Conservation (phyloP, 2,888 invertebrate genomes). For the Keiferia lycopersicella region DNA sequence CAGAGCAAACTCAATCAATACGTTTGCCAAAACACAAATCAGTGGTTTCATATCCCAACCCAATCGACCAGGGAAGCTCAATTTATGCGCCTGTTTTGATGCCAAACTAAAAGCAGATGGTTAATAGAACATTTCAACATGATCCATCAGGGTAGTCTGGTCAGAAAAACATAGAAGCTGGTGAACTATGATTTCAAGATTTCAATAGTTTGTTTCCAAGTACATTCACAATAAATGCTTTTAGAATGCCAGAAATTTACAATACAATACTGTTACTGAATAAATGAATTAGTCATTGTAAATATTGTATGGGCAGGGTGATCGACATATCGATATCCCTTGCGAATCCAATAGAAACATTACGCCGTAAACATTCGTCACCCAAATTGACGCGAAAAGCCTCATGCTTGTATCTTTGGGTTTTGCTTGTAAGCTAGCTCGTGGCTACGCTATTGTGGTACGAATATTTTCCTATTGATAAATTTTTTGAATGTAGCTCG, state of each 20-base stretch:
- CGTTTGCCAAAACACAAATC: conserved; percentile 8
- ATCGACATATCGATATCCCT: too few relatives aligned
- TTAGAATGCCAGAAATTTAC: too few relatives aligned
- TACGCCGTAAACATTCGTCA: too few relatives aligned
- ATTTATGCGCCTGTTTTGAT: conserved; percentile 32
- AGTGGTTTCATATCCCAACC: conserved; percentile 8
- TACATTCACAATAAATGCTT: too few relatives aligned
- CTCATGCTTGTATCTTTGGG: background rate
- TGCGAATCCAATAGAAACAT: too few relatives aligned
- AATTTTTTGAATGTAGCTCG: background rate
- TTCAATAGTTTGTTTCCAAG: too few relatives aligned
- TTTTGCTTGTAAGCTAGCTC: background rate
- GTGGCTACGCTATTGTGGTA: too few relatives aligned
- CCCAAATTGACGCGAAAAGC: background rate
- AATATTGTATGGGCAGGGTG: too few relatives aligned
- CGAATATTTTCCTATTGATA: too few relatives aligned
- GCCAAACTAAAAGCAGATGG: conserved; percentile 37
- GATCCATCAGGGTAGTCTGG: background rate
- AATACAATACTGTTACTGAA: too few relatives aligned
- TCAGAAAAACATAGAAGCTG: background rate
- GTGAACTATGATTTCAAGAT: too few relatives aligned
- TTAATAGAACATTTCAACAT: background rate
- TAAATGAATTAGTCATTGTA: too few relatives aligned
- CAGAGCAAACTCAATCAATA: background rate
- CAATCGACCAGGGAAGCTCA: conserved; percentile 15